phyloP scores from a whole-genome alignment of 1,140 invertebrate species.

The Hestina assimilis region DNA sequence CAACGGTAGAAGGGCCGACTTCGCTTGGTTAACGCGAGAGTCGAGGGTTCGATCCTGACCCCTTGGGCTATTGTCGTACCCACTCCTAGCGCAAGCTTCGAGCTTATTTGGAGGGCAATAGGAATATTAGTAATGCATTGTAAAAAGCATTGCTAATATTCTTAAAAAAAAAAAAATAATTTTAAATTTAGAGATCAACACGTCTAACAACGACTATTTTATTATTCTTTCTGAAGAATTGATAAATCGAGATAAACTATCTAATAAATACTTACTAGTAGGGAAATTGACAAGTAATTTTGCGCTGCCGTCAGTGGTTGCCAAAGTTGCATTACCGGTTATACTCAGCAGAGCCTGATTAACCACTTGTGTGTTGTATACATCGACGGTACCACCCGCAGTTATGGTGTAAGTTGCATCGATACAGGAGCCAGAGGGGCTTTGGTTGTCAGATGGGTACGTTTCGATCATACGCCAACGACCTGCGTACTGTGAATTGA shows the following conservation, averaged over 20 bases:
- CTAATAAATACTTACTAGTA: conserved; percentile 34
- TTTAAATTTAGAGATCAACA: no score
- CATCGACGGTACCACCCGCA: conserved; percentile 29
- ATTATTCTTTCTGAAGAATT: no score
- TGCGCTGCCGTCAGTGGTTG: conserved; percentile 37
- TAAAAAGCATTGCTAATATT: no score
- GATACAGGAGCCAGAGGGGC: conserved; percentile 34
- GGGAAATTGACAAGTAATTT: conserved; percentile 56
- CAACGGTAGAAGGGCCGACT: no score
- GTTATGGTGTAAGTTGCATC: conserved; percentile 44
- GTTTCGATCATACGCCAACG: conserved; percentile 51
- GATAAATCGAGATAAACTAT: conserved; percentile 6
- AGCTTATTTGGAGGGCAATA: no score
- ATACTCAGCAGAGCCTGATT: conserved; percentile 38
- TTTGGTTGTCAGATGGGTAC: conserved; percentile 51
- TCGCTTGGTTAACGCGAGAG: no score
- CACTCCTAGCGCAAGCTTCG: no score
- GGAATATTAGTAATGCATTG: no score
- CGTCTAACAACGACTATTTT: no score
- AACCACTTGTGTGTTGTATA: conserved; percentile 48
- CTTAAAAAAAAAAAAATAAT: no score
- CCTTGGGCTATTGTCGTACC: no score
- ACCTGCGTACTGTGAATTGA: conserved; percentile 41
- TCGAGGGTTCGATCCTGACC: no score
- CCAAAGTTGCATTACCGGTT: conserved; percentile 39